Evolutionary conservation across 2,888 invertebrate genomes (phyloP), one percentile per base, ranked within the genome.

Genomic region (Anticlea derivata): DNA sequence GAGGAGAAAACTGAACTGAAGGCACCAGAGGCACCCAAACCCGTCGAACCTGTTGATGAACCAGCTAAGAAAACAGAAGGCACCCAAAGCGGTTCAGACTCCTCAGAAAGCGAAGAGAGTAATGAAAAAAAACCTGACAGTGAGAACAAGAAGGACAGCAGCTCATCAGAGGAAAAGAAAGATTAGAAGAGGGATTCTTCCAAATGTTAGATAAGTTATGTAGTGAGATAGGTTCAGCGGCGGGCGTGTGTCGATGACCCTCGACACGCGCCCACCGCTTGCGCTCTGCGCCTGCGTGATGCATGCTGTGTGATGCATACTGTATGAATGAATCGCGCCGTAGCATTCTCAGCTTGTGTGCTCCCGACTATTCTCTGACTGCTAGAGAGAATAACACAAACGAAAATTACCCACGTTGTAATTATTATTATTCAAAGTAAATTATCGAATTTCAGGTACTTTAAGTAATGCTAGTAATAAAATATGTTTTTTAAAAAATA

Each of bases 361-460:
- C 44, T 39, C 69, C 72, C 76, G 77, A 76, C 78, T 80, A 77
- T 80, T 75, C 78, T 79, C 70, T 86, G 17, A 85, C 78, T 81
- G 47, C 72, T 88, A 89, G 82, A 86, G 82, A 86, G 87, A 89
- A 86, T 87, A 84, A 80, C 80, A 72, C 73, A 78, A 78, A 71
- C 73, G 74, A 80, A 78, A 86, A 86, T 85, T 83, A 84, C 79
- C 75, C 80, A 73, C 67, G 81, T 81, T 87, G 88, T 89, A 89
- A 87, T 88, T 86, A 85, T 79, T 78, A 76, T 71, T 78, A 82
- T 75, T 80, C 78, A 78, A 78, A 85, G 74, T 89, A 87, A 90
- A 86, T 88, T 86, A 90, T 86, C 86, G 86, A 89, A 87, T 87
- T 87, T 85, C 83, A 75, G 86, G 83, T 89, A 86, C 80, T 85